These are phyloP conservation scores for Cosmorhoe ocellata DNA, from an alignment of 2,888 invertebrate species.

Conservation along the genomic window DNA sequence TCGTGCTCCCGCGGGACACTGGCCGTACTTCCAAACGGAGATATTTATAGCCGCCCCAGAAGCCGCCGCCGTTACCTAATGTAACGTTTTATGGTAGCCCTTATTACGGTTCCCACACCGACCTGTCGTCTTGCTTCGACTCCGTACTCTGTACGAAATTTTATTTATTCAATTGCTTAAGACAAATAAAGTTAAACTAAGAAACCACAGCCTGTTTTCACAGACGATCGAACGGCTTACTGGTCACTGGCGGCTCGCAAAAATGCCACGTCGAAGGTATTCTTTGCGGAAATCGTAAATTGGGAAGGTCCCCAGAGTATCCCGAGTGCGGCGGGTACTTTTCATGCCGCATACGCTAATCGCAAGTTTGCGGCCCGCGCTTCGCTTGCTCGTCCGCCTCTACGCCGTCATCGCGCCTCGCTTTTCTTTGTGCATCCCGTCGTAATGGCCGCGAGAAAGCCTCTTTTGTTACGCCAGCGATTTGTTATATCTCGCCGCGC, in stretches of 20 bases:
- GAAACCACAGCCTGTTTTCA: constrained; percentile 33
- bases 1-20: constrained; percentile 77
- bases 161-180: constrained; percentile 62
- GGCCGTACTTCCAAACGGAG: constrained; percentile 80
- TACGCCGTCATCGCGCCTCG: constrained; percentile 51
- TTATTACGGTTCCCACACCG: constrained; percentile 75
- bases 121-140: constrained; percentile 55
- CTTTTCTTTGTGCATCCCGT: constrained; percentile 62
- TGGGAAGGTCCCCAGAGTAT: constrained; percentile 50
- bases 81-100: constrained; percentile 81
- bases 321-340: constrained; percentile 42
- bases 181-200: constrained; percentile 50
- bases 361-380: constrained; percentile 46
- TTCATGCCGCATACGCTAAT: constrained; percentile 71
- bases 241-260: constrained; percentile 67
- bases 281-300: constrained; percentile 79
- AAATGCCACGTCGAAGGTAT: constrained; percentile 71
- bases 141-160: constrained; percentile 45
- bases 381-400: constrained; percentile 36
- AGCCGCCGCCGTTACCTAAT: constrained; percentile 81
- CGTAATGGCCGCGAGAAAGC: constrained; percentile 80
- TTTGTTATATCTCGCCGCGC: constrained; percentile 78
- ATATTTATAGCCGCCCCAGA: constrained; percentile 82
- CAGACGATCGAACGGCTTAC: constrained; percentile 34
- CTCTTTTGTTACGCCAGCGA: constrained; percentile 78